These are phyloP conservation scores for Corapipo altera DNA, from an alignment of 2,113 vertebrate species.

Conservation along the genomic window DNA sequence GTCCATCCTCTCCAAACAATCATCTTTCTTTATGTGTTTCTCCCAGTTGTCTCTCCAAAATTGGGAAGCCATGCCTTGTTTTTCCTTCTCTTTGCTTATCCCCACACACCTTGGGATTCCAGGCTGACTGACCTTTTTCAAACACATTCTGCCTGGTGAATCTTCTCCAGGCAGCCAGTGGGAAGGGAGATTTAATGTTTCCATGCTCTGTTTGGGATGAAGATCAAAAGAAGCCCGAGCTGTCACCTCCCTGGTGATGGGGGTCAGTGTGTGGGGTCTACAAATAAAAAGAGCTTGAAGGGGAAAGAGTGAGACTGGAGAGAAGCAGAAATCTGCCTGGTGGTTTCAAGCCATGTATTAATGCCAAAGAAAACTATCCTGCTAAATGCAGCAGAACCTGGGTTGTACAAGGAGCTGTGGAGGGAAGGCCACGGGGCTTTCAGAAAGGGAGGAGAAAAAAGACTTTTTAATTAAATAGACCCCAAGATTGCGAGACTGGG, in stretches of 20 bases:
- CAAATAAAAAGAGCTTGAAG: background rate
- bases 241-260: background rate
- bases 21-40: background rate
- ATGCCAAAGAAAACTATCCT: background rate
- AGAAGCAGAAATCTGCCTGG: background rate
- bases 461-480: background rate
- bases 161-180: background rate
- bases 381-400: background rate
- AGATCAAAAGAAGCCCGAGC: background rate
- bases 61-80: background rate
- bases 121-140: background rate
- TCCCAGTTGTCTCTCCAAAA: background rate
- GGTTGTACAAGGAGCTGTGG: background rate
- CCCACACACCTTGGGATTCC: background rate
- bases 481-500: background rate
- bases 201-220: background rate
- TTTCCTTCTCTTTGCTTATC: background rate
- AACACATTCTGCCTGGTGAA: background rate
- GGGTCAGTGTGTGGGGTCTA: background rate
- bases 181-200: constrained; percentile 1
- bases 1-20: background rate
- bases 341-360: background rate
- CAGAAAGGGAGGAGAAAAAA: background rate
- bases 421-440: background rate
- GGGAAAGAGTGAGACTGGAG: background rate